Evolutionary conservation across 2,113 vertebrate species (phyloP).

Genomic region (Tetraodon nigroviridis): DNA sequence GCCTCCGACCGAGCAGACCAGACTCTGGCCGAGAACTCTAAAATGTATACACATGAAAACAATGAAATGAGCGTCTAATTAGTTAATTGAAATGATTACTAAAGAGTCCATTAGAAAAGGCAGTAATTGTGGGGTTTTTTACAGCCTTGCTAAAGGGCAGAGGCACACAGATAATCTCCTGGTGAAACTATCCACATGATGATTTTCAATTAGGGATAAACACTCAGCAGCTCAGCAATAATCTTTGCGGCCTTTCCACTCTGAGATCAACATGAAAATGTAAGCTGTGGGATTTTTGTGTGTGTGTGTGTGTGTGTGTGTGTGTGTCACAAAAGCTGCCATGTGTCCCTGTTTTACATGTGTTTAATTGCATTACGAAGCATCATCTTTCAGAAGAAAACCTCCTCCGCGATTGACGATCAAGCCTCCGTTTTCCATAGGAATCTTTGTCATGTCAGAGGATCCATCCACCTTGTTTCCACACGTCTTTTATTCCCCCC

Average conservation of each 20-base stretch:
- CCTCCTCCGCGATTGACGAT: conserved; percentile 31
- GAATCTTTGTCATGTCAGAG: conserved; percentile 51
- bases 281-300: conserved; percentile 18
- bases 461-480: conserved; percentile 47
- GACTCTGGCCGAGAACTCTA: conserved; percentile 7
- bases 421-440: conserved; percentile 33
- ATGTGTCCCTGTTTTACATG: background rate
- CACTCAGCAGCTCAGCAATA: conserved; percentile 23
- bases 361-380: background rate
- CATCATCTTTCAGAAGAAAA: background rate
- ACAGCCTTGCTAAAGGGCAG: conserved; percentile 31
- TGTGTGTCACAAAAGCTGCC: background rate
- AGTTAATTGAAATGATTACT: conserved; percentile 42
- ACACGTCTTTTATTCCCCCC: conserved; percentile 10
- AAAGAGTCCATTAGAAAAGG: conserved; percentile 35
- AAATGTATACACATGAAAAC: conserved; percentile 34
- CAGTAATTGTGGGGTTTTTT: conserved; percentile 27
- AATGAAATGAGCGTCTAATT: conserved; percentile 45
- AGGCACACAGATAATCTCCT: conserved; percentile 27
- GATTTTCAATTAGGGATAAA: conserved; percentile 38
- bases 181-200: conserved; percentile 20
- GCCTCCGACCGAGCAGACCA: conserved; percentile 26
- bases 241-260: conserved; percentile 11
- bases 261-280: conserved; percentile 17
- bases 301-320: too few species aligned